Base-by-base conservation (phyloP, 2,797 vertebrate genomes). In the Arrhamphus sclerolepis region DNA sequence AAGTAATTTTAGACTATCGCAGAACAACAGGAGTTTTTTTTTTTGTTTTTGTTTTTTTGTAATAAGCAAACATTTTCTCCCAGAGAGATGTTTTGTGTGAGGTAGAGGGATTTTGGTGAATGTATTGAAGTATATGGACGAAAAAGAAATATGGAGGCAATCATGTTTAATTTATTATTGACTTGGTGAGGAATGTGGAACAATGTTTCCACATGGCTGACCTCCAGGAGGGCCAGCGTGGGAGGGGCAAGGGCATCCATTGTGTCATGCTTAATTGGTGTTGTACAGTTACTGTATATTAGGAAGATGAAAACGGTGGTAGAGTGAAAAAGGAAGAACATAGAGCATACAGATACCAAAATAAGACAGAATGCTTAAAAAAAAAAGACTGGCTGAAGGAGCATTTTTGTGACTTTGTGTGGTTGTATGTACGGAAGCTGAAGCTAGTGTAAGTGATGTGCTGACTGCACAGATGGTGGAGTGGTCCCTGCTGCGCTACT, bases 131-230 rank as follows among this genome's bases (percentile, higher is more conserved):
- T 29, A 19, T 19, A 38, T 6, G 26, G 58, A 68, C 63, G 53
- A 47, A 47, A 83, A 67, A 66, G 44, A 62, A 78, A 79, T 75
- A 83, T 22, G 61, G 74, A 75, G 61, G 55, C 64, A 24, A 67
- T 81, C 77, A 87, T 92, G 85, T 92, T 92, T 92, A 91, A 93
- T 93, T 93, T 91, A 92, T 87, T 86, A 87, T 89, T 89, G 87
- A 86, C 88, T 82, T 72, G 77, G 85, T 87, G 84, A 86, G 76
- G 85, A 92, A 92, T 91, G 88, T 92, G 87, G 92, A 90, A 89
- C 92, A 90, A 93, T 92, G 90, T 93, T 92, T 93, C 89, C 83
- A 84, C 92, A 84, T 89, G 86, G 76, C 85, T 87, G 88, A 89
- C 85, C 85, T 80, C 80, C 78, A 88, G 81, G 81, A 88, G 85